Conservation (phyloP, 2,797 vertebrate species). For the Smutsia gigantea region DNA sequence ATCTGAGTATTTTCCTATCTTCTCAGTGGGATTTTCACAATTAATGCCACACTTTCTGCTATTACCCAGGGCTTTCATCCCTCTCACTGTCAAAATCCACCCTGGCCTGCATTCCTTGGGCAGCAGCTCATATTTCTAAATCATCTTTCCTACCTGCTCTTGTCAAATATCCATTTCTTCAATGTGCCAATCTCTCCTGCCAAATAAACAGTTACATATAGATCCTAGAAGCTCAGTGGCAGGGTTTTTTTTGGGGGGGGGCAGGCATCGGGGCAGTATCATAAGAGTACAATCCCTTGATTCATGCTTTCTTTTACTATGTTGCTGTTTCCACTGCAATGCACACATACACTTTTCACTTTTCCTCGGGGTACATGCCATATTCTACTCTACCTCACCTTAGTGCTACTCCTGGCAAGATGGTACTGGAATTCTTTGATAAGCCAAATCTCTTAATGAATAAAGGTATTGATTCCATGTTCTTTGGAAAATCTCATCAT, state of each 20-base stretch:
- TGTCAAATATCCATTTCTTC: not conserved
- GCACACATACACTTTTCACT: not conserved
- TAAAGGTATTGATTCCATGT: not conserved
- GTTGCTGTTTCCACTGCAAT: not conserved
- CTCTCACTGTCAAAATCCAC: not conserved
- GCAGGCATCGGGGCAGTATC: not conserved
- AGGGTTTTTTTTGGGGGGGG: not conserved
- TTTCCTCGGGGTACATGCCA: not conserved
- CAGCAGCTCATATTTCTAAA: not conserved
- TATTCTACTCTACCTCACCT: not conserved
- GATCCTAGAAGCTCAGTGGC: not conserved
- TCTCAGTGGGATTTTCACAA: not conserved
- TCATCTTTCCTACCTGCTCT: not conserved
- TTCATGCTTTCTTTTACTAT: not conserved
- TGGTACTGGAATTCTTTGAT: not conserved
- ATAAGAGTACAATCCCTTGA: not conserved
- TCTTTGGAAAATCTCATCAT: not conserved
- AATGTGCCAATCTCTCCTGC: not conserved
- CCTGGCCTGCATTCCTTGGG: not conserved
- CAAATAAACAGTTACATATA: not conserved
- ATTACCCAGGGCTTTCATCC: not conserved
- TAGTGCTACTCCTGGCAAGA: not conserved
- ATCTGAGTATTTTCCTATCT: not conserved
- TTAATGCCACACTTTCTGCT: not conserved
- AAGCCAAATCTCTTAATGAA: constrained; percentile 32